Percentiles rank a stretch among this genome's conserved stretches.
Evolutionary conservation across 2,113 vertebrate species (phyloP).

Genomic region (Tricholaema leucomelas): DNA sequence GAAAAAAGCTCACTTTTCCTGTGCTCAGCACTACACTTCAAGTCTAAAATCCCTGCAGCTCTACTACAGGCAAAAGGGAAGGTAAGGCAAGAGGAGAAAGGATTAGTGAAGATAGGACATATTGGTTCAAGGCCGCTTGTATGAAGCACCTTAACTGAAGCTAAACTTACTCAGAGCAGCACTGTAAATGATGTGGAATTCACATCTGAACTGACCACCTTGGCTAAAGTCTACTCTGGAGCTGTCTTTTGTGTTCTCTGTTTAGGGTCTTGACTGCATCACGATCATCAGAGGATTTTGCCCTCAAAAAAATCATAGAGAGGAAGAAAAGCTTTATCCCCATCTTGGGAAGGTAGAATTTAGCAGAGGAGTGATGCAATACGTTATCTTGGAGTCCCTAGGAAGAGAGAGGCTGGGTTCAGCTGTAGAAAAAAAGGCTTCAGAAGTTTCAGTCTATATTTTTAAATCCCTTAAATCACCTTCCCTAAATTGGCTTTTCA

Average conservation of each 20-base stretch:
- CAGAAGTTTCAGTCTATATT: background rate
- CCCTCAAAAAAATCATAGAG: background rate
- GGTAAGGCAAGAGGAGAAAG: background rate
- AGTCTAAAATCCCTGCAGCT: background rate
- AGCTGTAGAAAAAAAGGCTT: background rate
- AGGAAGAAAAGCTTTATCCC: background rate
- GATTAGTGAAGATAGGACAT: background rate
- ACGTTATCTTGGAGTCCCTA: background rate
- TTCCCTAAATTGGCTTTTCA: background rate
- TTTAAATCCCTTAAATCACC: background rate
- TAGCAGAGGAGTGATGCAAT: background rate
- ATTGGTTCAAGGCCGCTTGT: background rate
- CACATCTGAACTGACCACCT: background rate
- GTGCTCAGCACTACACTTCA: background rate
- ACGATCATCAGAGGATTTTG: background rate
- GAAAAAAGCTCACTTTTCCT: background rate
- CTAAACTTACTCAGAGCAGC: background rate
- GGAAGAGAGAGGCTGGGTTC: background rate
- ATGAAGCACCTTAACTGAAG: accelerated
- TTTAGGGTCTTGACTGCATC: background rate
- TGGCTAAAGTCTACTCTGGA: background rate
- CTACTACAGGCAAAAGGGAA: background rate
- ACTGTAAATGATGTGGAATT: background rate
- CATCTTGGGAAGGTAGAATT: background rate
- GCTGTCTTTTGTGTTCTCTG: background rate